Base-by-base conservation (phyloP, 1,140 invertebrate species). In the Zaprionus inermis region DNA sequence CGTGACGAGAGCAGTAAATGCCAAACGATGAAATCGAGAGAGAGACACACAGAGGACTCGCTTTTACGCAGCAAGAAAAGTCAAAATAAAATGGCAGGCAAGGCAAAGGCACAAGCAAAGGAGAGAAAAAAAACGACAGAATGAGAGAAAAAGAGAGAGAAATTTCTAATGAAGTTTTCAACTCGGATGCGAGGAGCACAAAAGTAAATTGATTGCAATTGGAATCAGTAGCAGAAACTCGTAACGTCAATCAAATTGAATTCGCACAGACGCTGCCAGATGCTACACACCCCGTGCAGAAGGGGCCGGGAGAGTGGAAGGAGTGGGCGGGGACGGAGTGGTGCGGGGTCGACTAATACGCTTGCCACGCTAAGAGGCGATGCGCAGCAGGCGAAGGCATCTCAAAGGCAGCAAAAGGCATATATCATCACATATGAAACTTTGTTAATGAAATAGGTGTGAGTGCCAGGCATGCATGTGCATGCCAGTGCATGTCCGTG, bases 151-250 rank as follows among this genome's bases (percentile, higher is more conserved):
- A 34, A 81, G 72, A 78, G 78, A 70, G 72, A 64, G 83, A 88
- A 79, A 84, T 89, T 89, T 89, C 84, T 89, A 89, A 89, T 89
- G 84, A 89, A 89, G 84, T 89, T 89, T 89, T 86, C 81, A 89
- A 88, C 84, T 88, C 68, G 84, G 77, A 89, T 80, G 80, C 79
- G 77, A 79, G 75, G 65, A 74, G 69, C 85, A 89, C 84, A 89
- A 89, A 89, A 89, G 84, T 89, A 89, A 89, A 89, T 89, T 89
- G 84, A 89, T 89, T 89, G 84, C 84, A 89, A 89, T 89, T 89
- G 84, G 84, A 89, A 89, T 89, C 84, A 89, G 84, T 89, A 89
- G 85, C 84, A 89, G 85, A 76, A 89, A 74, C 84, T 89, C 85
- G 84, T 84, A 89, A 89, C 84, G 84, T 89, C 84, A 89, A 89